Conservation (phyloP, 2,888 invertebrate genomes). For the Xestia xanthographa region DNA sequence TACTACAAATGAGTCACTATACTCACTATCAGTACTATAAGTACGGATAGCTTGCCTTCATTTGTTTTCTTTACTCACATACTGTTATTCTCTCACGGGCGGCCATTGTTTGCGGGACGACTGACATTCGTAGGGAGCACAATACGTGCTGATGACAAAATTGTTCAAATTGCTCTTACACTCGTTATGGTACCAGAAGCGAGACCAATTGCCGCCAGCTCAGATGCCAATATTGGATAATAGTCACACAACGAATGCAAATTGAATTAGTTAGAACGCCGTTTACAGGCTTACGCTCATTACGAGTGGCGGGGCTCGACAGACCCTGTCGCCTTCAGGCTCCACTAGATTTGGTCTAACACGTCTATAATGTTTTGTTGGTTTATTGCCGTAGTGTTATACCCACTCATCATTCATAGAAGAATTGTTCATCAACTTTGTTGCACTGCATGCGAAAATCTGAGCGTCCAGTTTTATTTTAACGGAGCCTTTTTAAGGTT, state of each 20-base stretch:
- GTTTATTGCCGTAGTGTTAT: constrained; percentile 5
- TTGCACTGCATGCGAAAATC: constrained; percentile 13
- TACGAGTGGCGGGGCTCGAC: constrained; percentile 36
- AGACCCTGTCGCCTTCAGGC: constrained; percentile 43
- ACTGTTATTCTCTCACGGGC: constrained; percentile 73
- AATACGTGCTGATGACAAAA: constrained; percentile 84
- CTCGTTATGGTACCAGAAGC: constrained; percentile 80
- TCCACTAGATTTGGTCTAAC: constrained; percentile 40
- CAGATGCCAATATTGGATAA: constrained; percentile 88
- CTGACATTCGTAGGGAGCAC: constrained; percentile 75
- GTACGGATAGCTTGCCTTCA: constrained; percentile 21
- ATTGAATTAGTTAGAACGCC: constrained; percentile 80
- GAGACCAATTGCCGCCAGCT: constrained; percentile 81
- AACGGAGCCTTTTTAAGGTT: background rate
- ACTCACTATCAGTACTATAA: constrained; percentile 26
- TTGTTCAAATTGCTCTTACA: constrained; percentile 87
- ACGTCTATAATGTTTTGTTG: constrained; percentile 31
- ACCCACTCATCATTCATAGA: constrained; percentile 34
- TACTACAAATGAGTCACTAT: constrained; percentile 41
- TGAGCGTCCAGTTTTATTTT: background rate
- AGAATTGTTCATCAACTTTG: constrained; percentile 19
- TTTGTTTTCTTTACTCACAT: constrained; percentile 48
- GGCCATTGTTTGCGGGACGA: constrained; percentile 73
- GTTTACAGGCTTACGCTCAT: constrained; percentile 68
- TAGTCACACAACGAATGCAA: constrained; percentile 86